These are phyloP conservation scores for Hirtodrosophila alboralis DNA, from an alignment of 2,888 invertebrate genomes.

Conservation along the genomic window DNA sequence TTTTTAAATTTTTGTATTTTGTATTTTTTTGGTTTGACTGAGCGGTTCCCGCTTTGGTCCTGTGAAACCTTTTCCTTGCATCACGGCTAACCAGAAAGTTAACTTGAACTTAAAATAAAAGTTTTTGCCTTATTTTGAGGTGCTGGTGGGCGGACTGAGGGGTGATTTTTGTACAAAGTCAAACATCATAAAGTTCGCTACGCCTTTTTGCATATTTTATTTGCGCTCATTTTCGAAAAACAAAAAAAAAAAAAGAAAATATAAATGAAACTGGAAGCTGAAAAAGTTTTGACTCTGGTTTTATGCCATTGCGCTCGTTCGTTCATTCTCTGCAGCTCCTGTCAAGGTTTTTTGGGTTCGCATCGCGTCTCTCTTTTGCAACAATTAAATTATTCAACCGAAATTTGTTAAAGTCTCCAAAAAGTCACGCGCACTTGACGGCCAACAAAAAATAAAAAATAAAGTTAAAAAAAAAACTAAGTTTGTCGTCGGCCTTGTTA, in stretches of 20 bases:
- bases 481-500: slow-evolving; percentile 59
- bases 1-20: neutral
- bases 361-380: slow-evolving; percentile 66
- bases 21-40: no score
- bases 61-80: slow-evolving; percentile 41
- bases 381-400: slow-evolving; percentile 81
- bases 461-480: slow-evolving; percentile 39
- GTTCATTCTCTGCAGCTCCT: slow-evolving; percentile 35
- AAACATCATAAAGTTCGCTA: slow-evolving; percentile 80
- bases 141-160: neutral
- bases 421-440: slow-evolving; percentile 81
- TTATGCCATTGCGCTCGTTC: slow-evolving; percentile 63
- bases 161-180: slow-evolving; percentile 69
- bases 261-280: slow-evolving; percentile 26
- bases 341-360: slow-evolving; percentile 54
- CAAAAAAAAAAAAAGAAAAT: slow-evolving; percentile 6
- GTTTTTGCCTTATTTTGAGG: slow-evolving; percentile 56
- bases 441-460: slow-evolving; percentile 41
- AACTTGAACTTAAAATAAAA: slow-evolving; percentile 80
- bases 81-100: slow-evolving; percentile 78
- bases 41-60: no score
- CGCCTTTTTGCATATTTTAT: slow-evolving; percentile 81
- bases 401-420: slow-evolving; percentile 80
- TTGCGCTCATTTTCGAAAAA: slow-evolving; percentile 69
- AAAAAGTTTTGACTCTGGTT: slow-evolving; percentile 58